Conservation (phyloP, 1,140 invertebrate species). For the Orius insidiosus region DNA sequence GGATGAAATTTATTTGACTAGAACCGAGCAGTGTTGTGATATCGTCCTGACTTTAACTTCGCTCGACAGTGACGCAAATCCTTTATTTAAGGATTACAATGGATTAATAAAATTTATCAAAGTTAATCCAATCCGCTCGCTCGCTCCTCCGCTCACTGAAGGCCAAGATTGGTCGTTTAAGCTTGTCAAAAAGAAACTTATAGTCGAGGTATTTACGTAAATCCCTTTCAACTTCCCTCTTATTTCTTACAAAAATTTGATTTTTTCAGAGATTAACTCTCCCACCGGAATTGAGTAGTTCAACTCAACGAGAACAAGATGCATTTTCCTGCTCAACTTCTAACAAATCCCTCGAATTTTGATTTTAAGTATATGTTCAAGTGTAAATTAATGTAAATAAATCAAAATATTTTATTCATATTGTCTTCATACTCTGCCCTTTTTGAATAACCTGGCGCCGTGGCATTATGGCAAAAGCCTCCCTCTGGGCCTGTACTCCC, state of each 20-base stretch:
- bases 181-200: not conserved
- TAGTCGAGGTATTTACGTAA: not conserved
- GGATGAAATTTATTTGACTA: not conserved
- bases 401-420: too few species aligned
- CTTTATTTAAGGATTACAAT: not conserved
- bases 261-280: not conserved
- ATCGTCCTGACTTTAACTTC: not conserved
- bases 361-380: too few species aligned
- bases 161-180: slow-evolving; percentile 1
- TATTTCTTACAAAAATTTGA: too few species aligned
- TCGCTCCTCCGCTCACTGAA: not conserved
- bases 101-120: not conserved
- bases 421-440: too few species aligned
- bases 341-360: not conserved
- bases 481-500: too few species aligned
- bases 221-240: too few species aligned
- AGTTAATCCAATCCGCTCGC: not conserved
- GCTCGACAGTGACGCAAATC: not conserved
- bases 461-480: too few species aligned
- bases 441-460: too few species aligned
- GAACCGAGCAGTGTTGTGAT: not conserved
- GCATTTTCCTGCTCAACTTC: not conserved
- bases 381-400: too few species aligned
- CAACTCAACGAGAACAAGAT: not conserved
- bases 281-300: slow-evolving; percentile 1